Percentiles rank a stretch among this genome's conserved stretches.
phyloP scores from a whole-genome alignment of 2,888 invertebrate genomes.

The Toxonevra muliebris region DNA sequence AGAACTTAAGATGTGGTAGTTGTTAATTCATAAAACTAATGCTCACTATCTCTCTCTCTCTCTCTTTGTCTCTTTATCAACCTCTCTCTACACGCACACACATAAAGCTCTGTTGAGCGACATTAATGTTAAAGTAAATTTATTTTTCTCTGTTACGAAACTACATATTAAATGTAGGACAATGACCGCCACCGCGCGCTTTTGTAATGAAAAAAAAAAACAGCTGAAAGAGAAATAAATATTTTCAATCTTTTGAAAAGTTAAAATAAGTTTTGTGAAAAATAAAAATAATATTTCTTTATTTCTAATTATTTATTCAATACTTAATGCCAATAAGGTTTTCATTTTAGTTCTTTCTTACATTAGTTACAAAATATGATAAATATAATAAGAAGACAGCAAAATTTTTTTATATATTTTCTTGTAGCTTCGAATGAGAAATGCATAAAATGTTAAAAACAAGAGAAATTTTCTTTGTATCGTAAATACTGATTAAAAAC shows the following conservation, averaged over 20 bases:
- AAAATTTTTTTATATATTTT: too few species aligned
- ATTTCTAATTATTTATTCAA: not conserved
- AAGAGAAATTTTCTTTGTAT: too few species aligned
- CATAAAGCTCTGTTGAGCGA: slow-evolving; percentile 1
- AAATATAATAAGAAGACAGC: too few species aligned
- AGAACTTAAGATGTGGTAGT: slow-evolving; percentile 2
- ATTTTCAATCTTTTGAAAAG: not conserved
- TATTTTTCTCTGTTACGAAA: slow-evolving; percentile 29
- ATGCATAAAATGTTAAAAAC: too few species aligned
- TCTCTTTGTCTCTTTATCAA: not conserved
- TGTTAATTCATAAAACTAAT: not conserved
- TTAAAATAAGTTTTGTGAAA: not conserved
- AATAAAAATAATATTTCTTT: not conserved
- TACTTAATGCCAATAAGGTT: too few species aligned
- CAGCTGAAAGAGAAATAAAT: not conserved
- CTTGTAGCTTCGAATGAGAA: too few species aligned
- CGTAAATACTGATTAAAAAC: too few species aligned
- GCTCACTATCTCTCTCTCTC: slow-evolving; percentile 7
- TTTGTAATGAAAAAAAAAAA: not conserved
- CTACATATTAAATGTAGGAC: slow-evolving; percentile 33
- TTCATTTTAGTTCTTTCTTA: too few species aligned
- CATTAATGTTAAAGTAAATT: not conserved
- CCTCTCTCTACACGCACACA: not conserved
- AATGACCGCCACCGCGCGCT: slow-evolving; percentile 28
- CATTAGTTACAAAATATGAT: too few species aligned